Percentiles rank a stretch among this genome's conserved stretches.
Evolutionary conservation across 2,113 vertebrate species (phyloP).

Genomic region (Papio anubis): DNA sequence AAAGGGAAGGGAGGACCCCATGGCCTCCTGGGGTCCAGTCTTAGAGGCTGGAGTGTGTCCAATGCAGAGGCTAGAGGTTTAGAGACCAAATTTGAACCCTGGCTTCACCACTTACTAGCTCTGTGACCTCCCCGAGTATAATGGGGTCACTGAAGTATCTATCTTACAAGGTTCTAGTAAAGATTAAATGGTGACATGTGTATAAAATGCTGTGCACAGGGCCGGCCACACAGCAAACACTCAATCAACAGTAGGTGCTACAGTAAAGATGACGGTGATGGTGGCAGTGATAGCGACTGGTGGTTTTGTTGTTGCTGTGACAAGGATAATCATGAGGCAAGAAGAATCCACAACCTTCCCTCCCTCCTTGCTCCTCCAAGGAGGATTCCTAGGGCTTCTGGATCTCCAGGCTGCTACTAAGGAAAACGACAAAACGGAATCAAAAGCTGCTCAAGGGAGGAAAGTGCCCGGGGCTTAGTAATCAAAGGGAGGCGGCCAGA

Average conservation of each 20-base stretch:
- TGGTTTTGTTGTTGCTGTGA: no score
- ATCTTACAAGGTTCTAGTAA: rapidly evolving
- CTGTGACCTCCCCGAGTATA: neutral
- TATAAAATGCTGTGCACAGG: rapidly evolving
- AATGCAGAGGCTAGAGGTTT: rapidly evolving
- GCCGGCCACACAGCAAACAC: neutral
- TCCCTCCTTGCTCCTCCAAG: neutral
- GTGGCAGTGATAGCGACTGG: neutral
- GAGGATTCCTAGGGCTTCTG: neutral
- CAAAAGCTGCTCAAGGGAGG: neutral
- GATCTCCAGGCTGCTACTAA: neutral
- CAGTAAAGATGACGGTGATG: neutral
- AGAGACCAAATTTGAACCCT: neutral
- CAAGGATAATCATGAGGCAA: neutral
- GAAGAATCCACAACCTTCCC: neutral
- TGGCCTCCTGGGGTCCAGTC: no score
- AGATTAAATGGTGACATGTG: neutral
- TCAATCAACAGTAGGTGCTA: rapidly evolving
- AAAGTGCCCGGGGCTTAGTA: rapidly evolving
- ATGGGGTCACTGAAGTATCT: rapidly evolving
- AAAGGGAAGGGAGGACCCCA: neutral
- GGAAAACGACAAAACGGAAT: neutral
- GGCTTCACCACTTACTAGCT: neutral
- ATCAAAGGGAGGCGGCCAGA: neutral
- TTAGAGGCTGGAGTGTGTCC: rapidly evolving